Evolutionary conservation across 2,888 invertebrate species (phyloP).

Genomic region (Rambutsinella grinnellia): DNA sequence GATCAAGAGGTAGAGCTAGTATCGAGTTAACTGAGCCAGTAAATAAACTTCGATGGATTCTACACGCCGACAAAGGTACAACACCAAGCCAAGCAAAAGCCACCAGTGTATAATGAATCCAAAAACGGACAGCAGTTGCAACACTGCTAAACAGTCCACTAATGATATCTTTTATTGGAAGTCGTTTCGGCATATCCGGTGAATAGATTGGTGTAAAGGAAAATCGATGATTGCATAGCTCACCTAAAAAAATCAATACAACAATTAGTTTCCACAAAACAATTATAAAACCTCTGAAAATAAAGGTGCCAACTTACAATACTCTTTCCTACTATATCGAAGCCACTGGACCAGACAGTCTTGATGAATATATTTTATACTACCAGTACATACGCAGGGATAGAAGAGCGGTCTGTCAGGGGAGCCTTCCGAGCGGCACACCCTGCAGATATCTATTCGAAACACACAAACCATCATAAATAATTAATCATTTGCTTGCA

Average conservation of each 20-base stretch:
- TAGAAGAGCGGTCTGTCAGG: constrained; percentile 95
- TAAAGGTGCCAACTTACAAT: constrained; percentile 79
- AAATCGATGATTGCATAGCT: constrained; percentile 96
- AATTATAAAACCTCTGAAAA: too few species aligned
- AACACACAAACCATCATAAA: constrained; percentile 1
- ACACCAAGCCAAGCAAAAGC: constrained; percentile 97
- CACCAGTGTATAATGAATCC: constrained; percentile 97
- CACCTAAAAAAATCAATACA: constrained; percentile 70
- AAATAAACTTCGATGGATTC: constrained; percentile 94
- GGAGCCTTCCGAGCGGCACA: constrained; percentile 95
- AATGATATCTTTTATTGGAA: constrained; percentile 93
- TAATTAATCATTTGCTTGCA: not conserved
- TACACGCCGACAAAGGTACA: constrained; percentile 92
- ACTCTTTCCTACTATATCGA: constrained; percentile 98
- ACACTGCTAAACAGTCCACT: constrained; percentile 91
- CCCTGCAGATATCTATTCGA: constrained; percentile 92
- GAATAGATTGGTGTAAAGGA: constrained; percentile 99
- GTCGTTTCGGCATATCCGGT: constrained; percentile 99
- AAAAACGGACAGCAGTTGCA: constrained; percentile 92
- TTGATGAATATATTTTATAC: constrained; percentile 99
- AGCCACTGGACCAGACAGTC: constrained; percentile 99
- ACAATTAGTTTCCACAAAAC: too few species aligned
- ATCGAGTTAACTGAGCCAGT: constrained; percentile 85
- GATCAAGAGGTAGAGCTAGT: constrained; percentile 89
- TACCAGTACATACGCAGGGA: constrained; percentile 99